Evolutionary conservation across 2,797 vertebrate genomes (phyloP), one percentile per base, ranked within the genome.

Genomic region (Coendou prehensilis): DNA sequence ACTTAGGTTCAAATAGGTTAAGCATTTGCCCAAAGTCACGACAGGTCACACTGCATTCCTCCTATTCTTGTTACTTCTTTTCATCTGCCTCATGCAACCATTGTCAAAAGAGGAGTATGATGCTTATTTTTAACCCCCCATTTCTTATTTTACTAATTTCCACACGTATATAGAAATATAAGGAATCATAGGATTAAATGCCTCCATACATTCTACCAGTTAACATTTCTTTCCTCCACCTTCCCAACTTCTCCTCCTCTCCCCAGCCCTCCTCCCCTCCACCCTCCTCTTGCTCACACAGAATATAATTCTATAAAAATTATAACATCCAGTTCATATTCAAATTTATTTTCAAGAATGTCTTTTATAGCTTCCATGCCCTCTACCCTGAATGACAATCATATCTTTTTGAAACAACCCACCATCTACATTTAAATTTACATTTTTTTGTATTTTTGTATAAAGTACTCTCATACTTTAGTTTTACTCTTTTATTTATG

Each of bases 391-490:
- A 87, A 93, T 22, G 15, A 82, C 30, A 37, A 59, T 50, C 78
- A 61, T 69, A 75, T 67, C 10, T 83, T 94, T 76, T 82, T 41
- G 69, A 87, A 87, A 78, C 10, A 78, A 91, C 28, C 82, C 33
- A 57, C 33, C 10, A 52, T 57, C 57, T 76, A 69, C 50, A 76
- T 76, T 57, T 83, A 81, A 76, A 87, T 18, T 73, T 80, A 63
- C 6, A 47, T 33, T 64, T 75, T 92, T 97, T 18, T 83, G 2
- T 57, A 91, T 92, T 91, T 91, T 4, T 41, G 37, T 41, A 41
- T 45, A 67, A 91, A 26, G 14, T 23, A 67, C 23, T 75, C 18
- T 22, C 26, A 15, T 13, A 45, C 22, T 37, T 92, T 37, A 30
- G n/a, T 80, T 86, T 81, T 61, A 45, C 57, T 75, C 30, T 91